Evolutionary conservation across 1,140 invertebrate species (phyloP).

Genomic region (Drosophila micromelanica): DNA sequence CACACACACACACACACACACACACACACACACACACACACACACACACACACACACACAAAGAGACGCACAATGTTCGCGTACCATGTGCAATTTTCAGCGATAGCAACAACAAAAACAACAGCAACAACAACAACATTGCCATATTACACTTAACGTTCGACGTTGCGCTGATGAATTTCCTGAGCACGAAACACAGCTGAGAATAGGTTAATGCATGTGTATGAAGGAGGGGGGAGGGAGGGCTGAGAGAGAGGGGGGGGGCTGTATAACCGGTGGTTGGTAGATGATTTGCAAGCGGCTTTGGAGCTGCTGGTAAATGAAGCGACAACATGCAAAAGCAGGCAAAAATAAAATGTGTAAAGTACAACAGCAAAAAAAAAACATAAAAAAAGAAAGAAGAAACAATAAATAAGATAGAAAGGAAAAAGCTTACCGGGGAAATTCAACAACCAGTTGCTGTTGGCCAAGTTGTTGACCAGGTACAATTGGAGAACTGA

Average conservation of each 20-base stretch:
- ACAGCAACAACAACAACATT: constrained; percentile 4
- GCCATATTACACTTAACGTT: constrained; percentile 24
- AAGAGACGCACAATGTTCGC: constrained; percentile 23
- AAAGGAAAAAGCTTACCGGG: too few relatives aligned
- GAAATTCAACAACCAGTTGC: too few relatives aligned
- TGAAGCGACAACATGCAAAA: constrained; percentile 7
- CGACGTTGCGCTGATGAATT: constrained; percentile 59
- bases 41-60: constrained; percentile 16
- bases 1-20: constrained; percentile 48
- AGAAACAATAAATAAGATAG: neutral
- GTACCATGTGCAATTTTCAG: constrained; percentile 51
- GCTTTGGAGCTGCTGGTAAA: constrained; percentile 15
- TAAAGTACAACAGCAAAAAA: neutral
- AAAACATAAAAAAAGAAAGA: too few relatives aligned
- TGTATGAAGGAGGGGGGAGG: neutral
- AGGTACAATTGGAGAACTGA: too few relatives aligned
- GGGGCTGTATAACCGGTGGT: neutral
- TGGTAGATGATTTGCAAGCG: neutral
- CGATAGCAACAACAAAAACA: constrained; percentile 8
- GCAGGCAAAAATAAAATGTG: too few relatives aligned
- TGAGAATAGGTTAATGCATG: constrained; percentile 37
- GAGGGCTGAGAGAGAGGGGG: neutral
- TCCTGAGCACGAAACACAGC: constrained; percentile 38
- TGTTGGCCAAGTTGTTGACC: too few relatives aligned
- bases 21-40: constrained; percentile 27